A percentile compares a stretch with the other conserved stretches of the same genome.
Evolutionary conservation across 2,113 vertebrate genomes (phyloP).

Genomic region (Corythoichthys haematopterus): DNA sequence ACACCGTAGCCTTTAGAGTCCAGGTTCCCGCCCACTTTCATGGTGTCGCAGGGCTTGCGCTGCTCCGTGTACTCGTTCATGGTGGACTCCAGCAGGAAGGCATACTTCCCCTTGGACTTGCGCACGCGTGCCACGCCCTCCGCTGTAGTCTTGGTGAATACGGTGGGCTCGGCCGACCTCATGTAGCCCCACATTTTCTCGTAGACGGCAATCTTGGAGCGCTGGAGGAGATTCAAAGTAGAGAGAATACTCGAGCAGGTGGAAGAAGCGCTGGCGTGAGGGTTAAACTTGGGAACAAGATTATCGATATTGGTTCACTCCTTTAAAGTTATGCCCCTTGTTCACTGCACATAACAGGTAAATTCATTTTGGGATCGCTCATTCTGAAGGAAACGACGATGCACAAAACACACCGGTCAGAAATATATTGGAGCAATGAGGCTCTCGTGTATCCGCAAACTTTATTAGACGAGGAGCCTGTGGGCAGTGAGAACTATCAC

Average conservation of each 20-base stretch:
- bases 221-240: slow-evolving; percentile 63
- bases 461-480: no score
- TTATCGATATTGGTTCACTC: neutral
- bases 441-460: no score
- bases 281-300: neutral
- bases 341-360: no score
- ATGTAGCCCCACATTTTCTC: slow-evolving; percentile 99
- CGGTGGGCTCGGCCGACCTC: slow-evolving; percentile 96
- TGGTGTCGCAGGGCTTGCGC: slow-evolving; percentile 97
- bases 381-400: no score
- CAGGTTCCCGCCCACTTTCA: slow-evolving; percentile 99
- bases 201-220: slow-evolving; percentile 98
- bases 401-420: no score
- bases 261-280: neutral
- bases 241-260: neutral
- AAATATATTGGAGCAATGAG: no score
- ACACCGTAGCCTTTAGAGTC: slow-evolving; percentile 99
- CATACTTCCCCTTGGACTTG: slow-evolving; percentile 99
- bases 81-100: slow-evolving; percentile 98
- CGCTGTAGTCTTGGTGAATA: slow-evolving; percentile 95
- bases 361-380: no score
- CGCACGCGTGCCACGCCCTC: slow-evolving; percentile 95
- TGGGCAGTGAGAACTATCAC: no score
- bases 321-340: neutral
- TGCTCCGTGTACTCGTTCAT: slow-evolving; percentile 99